phyloP scores from a whole-genome alignment of 2,797 vertebrate genomes.

The Huso huso region DNA sequence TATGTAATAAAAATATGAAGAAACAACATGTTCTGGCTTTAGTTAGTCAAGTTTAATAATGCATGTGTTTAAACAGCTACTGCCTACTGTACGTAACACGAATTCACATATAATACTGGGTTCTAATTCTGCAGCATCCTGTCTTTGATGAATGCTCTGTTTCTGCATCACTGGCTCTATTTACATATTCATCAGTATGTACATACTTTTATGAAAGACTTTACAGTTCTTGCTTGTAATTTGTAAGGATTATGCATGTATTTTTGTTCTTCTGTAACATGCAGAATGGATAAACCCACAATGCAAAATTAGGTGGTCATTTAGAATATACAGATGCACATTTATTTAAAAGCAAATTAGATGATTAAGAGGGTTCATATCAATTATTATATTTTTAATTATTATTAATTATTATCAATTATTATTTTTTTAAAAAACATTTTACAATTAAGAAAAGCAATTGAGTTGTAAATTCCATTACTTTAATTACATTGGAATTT shows the following conservation, averaged over 20 bases:
- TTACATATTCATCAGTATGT: slow-evolving; percentile 11
- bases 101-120: neutral
- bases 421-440: too few relatives aligned
- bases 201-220: slow-evolving; percentile 6
- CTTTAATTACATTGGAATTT: too few relatives aligned
- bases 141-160: slow-evolving; percentile 3
- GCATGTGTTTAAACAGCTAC: neutral
- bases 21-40: neutral
- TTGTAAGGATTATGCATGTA: slow-evolving; percentile 9
- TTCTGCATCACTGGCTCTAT: slow-evolving; percentile 5
- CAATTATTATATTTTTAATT: too few relatives aligned
- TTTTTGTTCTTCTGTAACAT: slow-evolving; percentile 5
- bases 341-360: neutral
- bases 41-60: slow-evolving; percentile 7
- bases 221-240: slow-evolving; percentile 4
- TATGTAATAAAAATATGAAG: neutral
- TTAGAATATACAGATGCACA: slow-evolving; percentile 4
- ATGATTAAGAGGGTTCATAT: neutral
- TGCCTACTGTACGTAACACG: neutral
- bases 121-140: slow-evolving; percentile 3
- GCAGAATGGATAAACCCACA: neutral
- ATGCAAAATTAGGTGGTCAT: neutral
- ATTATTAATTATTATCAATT: too few relatives aligned
- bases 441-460: too few relatives aligned
- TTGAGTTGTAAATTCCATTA: too few relatives aligned